Base-by-base conservation (phyloP, 2,888 invertebrate genomes). In the Noctua fimbriata region DNA sequence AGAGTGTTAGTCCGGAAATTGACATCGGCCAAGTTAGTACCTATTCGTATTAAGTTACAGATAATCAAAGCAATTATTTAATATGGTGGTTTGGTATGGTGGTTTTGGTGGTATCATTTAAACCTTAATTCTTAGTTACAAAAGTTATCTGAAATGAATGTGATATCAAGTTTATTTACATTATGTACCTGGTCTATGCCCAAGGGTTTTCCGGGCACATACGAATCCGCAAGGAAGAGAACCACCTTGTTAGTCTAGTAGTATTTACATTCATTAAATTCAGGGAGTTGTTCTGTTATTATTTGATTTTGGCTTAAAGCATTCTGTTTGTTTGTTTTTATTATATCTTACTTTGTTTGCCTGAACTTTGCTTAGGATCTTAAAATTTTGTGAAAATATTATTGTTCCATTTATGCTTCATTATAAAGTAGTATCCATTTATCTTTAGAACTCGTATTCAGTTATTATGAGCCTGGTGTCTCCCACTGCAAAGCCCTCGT, bases 1-100 rank as follows among this genome's bases (percentile, higher is more conserved):
- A 97, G 82, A 98, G 98, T 93, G 92, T 98, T 83, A 98, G 97
- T 93, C 98, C 98, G 32, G 94, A 97, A 89, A 95, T 98, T 66
- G 98, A 98, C 92, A 94, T 87, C 1, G 87, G 87, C 4, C 87
- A 87, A 69, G 82, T 82, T 28, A 75, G 70, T 74, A 18, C 12
- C 21, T 63, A 63, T 65, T 65, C 63, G 1, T 21, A 21, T 21
- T 32, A 21, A 36, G 32, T 63, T 28, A 28, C 16, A 28, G 16
- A 28, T 16, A 60, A 28, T 18, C 16, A 55, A n/a, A 2, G 44
- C 21, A 55, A 77, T 4, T 6, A 21, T 67, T 66, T 5, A 36
- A 16, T 65, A 44, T n/a, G 3, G 0, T n/a, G 6, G 1, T 47
- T 16, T 1, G n/a, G n/a, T 65, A 44, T n/a, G 3, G 0, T n/a